These are phyloP conservation scores for Microcebus ravelobensis DNA, from an alignment of 2,113 vertebrate species.

Conservation along the genomic window DNA sequence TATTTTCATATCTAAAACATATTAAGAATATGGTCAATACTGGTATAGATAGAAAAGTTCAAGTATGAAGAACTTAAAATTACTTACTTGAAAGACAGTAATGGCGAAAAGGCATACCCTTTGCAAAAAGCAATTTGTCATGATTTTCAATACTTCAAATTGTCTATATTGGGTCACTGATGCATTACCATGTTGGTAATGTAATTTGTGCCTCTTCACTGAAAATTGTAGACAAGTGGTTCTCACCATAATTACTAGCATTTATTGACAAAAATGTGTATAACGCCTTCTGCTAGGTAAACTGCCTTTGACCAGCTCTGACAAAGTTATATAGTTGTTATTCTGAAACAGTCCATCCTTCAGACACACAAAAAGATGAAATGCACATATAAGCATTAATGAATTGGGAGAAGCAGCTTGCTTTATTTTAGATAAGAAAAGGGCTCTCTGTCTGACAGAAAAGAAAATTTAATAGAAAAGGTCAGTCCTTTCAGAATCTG, in stretches of 20 bases:
- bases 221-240: neutral
- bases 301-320: neutral
- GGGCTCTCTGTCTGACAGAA: neutral
- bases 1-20: neutral
- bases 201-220: neutral
- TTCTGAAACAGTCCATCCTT: neutral
- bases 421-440: neutral
- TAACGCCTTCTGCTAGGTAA: neutral
- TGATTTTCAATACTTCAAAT: neutral
- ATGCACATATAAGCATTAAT: neutral
- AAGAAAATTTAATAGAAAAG: neutral
- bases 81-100: neutral
- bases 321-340: neutral
- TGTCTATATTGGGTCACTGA: neutral
- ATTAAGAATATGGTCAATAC: neutral
- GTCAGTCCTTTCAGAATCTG: neutral
- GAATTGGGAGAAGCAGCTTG: neutral
- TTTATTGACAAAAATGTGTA: constrained; percentile 25
- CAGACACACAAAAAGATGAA: neutral
- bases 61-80: neutral
- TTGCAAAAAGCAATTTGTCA: constrained; percentile 12
- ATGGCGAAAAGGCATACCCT: neutral
- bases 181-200: neutral
- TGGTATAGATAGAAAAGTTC: constrained; percentile 5
- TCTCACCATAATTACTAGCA: neutral